Evolutionary conservation across 92 coral and sea anemone species (phyloP), one percentile per base, ranked within the genome.

Genomic region (Zoanthus gigantus): DNA sequence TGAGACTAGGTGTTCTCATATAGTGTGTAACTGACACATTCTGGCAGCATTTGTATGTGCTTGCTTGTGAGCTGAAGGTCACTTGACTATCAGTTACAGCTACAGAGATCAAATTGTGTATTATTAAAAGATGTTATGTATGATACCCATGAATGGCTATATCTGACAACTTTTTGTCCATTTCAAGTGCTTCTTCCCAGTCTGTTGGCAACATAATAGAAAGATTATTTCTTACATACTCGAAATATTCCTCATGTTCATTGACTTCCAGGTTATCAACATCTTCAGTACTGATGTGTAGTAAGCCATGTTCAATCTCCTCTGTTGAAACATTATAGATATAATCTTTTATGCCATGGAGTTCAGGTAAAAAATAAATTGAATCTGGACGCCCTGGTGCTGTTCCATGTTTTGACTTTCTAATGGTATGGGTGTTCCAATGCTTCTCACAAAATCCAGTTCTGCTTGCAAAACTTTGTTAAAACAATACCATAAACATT

Each of bases 311-410:
- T 34, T 72, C 48, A 34, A 72, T 34, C 50, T 72, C 76, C 47
- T 72, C 50, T 32, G 76, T 45, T 72, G 76, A 15, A 12, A 72
- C 50, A 15, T 32, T 28, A 45, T 72, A 37, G 8, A 72, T 42
- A 72, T 15, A 34, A 13, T 72, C 46, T 45, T n/a, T 32, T 82
- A 88, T 84, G 15, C 93, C 90, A 80, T 90, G 88, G 48, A 79
- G 77, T 32, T 86, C 88, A 28, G 93, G 90, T 48, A 82, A 86
- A 63, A 78, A 85, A 71, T n/a, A 90, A 61, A 86, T 77, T 9
- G 93, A 86, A 80, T 89, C 92, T 30, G 86, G 89, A 18, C 89
- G 89, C 31, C 89, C 92, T 50, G 81, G 82, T 78, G 31, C 83
- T 9, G 86, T 77, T 32, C 78, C 72, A 63, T 86, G 81, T 56